Base-by-base conservation (phyloP, 2,797 vertebrate genomes). In the Rhinogobio ventralis region DNA sequence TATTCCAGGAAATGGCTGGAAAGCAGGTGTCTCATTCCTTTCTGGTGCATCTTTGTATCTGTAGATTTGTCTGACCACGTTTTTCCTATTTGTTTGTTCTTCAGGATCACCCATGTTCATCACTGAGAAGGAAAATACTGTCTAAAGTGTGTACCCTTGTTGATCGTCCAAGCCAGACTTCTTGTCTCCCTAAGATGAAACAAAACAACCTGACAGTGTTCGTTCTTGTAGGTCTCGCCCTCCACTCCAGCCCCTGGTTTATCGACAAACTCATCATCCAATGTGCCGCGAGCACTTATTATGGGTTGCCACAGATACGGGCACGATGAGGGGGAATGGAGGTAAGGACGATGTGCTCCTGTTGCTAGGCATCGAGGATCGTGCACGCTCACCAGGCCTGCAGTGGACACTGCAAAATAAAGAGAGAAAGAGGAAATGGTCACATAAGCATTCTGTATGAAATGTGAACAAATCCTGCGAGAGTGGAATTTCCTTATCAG, bases 371-470 rank as follows among this genome's bases (percentile, higher is more conserved):
- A 93, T 93, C 89, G 88, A 92, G 86, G 93, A 93, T 94, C 95
- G 94, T 93, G 94, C 89, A 87, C 89, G 92, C 95, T 99, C 97
- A 99, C 98, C 98, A 99, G 88, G 98, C 98, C 95, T 98, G 98
- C 90, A 99, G 95, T 89, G 98, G 98, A 96, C 98, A 99, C 98
- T 99, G 95, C 33, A 89, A 89, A 36, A 79, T 55, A 81, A 67
- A 86, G 84, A 39, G 14, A 60, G 57, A 67, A 85, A 64, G 10
- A 88, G 67, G 20, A 46, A 86, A 85, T n/a, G 87, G 89, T 85
- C 55, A 87, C 74, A 91, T 82, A 57, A 89, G 73, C 81, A 89
- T 88, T 90, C 23, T 86, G 71, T 90, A 86, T 85, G 75, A 30
- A 64, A 30, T 17, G 62, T 89, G 33, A 86, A 79, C 85, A 88